Percentiles rank a stretch among this genome's conserved stretches.
These are phyloP conservation scores for Apogon hyalosoma DNA, from an alignment of 2,797 vertebrate species.

Conservation along the genomic window DNA sequence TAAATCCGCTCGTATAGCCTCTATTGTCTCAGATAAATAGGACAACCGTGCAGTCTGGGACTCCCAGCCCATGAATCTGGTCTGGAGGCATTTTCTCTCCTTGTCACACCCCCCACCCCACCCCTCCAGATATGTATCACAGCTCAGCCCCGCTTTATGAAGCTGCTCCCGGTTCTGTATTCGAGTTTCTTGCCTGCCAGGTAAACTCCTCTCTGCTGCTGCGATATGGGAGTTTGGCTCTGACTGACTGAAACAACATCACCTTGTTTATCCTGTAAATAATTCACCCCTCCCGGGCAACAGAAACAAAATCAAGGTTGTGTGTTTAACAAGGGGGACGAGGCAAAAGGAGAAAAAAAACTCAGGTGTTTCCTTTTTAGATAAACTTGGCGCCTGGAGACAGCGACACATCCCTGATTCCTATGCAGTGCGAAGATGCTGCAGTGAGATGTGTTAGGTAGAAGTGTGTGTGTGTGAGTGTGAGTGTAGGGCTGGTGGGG, in stretches of 20 bases:
- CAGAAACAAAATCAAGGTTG: conserved; percentile 80
- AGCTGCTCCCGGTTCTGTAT: conserved; percentile 50
- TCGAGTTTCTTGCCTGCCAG: conserved; percentile 70
- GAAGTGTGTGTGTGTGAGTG: conserved; percentile 25
- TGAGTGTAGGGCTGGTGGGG: conserved; percentile 23
- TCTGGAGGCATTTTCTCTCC: conserved; percentile 51
- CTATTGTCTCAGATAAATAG: conserved; percentile 74
- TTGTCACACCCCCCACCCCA: no score
- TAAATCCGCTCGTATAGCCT: conserved; percentile 71
- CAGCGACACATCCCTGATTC: conserved; percentile 76
- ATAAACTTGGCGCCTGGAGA: conserved; percentile 79
- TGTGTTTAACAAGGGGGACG: conserved; percentile 79
- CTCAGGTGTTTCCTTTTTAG: conserved; percentile 79
- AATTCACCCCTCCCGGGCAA: conserved; percentile 78
- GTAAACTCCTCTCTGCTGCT: conserved; percentile 72
- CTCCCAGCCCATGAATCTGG: conserved; percentile 71
- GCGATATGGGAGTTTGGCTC: conserved; percentile 70
- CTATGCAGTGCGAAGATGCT: conserved; percentile 76
- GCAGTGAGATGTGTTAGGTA: conserved; percentile 64
- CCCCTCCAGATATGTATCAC: conserved; percentile 58
- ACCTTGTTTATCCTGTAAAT: conserved; percentile 85
- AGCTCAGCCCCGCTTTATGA: conserved; percentile 51
- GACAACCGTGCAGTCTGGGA: conserved; percentile 62
- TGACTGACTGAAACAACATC: conserved; percentile 79
- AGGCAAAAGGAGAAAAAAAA: conserved; percentile 65